phyloP scores from a whole-genome alignment of 2,888 invertebrate genomes.

The Trichogramma dendrolimi region DNA sequence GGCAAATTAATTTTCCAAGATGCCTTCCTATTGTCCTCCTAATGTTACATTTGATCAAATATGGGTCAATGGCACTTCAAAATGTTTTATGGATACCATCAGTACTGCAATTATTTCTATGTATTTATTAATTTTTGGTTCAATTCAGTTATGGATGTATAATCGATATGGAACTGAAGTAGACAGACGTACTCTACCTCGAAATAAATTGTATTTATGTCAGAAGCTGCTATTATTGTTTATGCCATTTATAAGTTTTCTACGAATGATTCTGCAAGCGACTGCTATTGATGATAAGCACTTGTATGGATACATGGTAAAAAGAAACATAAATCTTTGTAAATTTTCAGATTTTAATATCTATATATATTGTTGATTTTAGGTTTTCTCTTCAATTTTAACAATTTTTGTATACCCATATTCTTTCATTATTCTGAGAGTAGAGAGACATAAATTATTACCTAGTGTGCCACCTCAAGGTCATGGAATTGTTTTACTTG shows the following conservation, averaged over 20 bases:
- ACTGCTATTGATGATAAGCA: constrained; percentile 66
- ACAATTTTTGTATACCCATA: constrained; percentile 70
- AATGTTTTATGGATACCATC: constrained; percentile 88
- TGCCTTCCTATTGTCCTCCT: constrained; percentile 68
- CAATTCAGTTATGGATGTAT: constrained; percentile 76
- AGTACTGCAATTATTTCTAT: constrained; percentile 67
- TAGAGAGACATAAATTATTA: constrained; percentile 75
- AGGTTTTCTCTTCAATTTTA: constrained; percentile 64
- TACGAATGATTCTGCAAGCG: constrained; percentile 70
- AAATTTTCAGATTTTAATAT: constrained; percentile 19
- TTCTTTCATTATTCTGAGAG: constrained; percentile 69
- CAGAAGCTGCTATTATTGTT: constrained; percentile 73
- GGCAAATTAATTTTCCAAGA: constrained; percentile 48
- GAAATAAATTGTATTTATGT: constrained; percentile 67
- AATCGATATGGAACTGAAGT: constrained; percentile 74
- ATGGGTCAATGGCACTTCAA: constrained; percentile 83
- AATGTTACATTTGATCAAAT: constrained; percentile 72
- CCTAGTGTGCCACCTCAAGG: constrained; percentile 85
- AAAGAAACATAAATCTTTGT: constrained; percentile 37
- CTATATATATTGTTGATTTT: constrained; percentile 37
- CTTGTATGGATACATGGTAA: constrained; percentile 81
- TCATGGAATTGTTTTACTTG: constrained; percentile 82
- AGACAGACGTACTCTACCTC: constrained; percentile 60
- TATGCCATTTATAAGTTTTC: constrained; percentile 67
- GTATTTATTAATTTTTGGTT: constrained; percentile 76